A percentile compares a stretch with the other conserved stretches of the same genome.
Evolutionary conservation across 2,888 invertebrate species (phyloP).

Genomic region (Cotesia congregata): DNA sequence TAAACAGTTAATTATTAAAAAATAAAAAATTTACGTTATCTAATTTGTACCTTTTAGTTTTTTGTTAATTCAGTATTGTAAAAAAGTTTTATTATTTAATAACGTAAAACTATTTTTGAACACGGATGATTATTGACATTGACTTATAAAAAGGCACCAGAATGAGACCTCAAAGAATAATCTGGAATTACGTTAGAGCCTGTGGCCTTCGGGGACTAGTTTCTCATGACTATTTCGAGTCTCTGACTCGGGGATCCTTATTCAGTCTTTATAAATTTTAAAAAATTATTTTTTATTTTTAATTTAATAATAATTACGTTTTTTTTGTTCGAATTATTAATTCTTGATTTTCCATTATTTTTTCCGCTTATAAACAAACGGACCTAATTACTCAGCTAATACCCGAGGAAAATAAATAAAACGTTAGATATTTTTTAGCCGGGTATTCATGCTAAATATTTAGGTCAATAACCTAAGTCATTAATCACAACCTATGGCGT

Average conservation of each 20-base stretch:
- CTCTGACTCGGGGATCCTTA: slow-evolving; percentile 56
- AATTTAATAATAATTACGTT: slow-evolving; percentile 60
- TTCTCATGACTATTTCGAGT: slow-evolving; percentile 67
- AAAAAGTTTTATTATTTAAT: neutral
- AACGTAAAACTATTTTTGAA: slow-evolving; percentile 8
- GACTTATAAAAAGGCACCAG: slow-evolving; percentile 39
- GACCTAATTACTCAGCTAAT: neutral
- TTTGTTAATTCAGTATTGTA: neutral
- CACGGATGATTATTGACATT: slow-evolving; percentile 24
- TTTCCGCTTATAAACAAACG: slow-evolving; percentile 3
- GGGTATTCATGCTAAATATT: neutral
- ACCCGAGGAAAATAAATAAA: neutral
- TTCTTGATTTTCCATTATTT: slow-evolving; percentile 16
- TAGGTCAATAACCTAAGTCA: slow-evolving; percentile 48
- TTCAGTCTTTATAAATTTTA: slow-evolving; percentile 62
- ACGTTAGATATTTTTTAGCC: no score
- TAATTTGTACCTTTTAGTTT: neutral
- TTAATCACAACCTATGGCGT: slow-evolving; percentile 59
- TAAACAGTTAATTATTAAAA: no score
- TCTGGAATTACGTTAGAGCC: slow-evolving; percentile 55
- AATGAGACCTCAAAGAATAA: slow-evolving; percentile 53
- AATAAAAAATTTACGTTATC: neutral
- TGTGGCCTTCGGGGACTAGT: slow-evolving; percentile 66
- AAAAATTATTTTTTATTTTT: slow-evolving; percentile 24
- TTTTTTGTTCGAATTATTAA: slow-evolving; percentile 37